phyloP scores from a whole-genome alignment of 2,113 vertebrate genomes.

The Poeciliopsis occidentalis region DNA sequence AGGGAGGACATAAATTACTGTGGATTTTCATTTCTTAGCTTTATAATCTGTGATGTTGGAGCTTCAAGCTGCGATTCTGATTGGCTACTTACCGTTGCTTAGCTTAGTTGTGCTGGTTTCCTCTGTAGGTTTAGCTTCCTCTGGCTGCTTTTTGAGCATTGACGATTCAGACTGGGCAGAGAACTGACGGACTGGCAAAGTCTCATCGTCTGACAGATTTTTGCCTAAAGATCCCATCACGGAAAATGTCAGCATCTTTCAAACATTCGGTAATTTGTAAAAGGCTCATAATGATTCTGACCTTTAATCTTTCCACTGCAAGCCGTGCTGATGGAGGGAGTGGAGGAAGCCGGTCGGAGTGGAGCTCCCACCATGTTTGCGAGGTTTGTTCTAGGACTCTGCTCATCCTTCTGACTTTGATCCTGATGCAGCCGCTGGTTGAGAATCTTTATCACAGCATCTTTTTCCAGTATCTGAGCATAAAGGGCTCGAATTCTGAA shows the following conservation, averaged over 20 bases:
- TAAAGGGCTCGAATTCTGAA: constrained; percentile 91
- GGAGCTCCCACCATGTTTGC: constrained; percentile 57
- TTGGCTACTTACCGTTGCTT: constrained; percentile 64
- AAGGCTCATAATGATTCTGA: constrained; percentile 41
- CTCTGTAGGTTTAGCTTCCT: constrained; percentile 56
- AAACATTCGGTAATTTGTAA: neutral
- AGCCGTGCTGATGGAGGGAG: constrained; percentile 84
- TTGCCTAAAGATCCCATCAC: constrained; percentile 72
- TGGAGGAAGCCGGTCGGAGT: constrained; percentile 87
- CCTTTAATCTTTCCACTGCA: constrained; percentile 62
- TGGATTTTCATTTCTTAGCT: neutral
- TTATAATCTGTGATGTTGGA: constrained; percentile 9
- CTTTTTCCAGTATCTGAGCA: constrained; percentile 96
- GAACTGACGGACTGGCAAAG: constrained; percentile 58
- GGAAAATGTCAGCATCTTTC: constrained; percentile 22
- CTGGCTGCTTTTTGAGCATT: constrained; percentile 69
- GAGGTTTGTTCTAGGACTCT: constrained; percentile 39
- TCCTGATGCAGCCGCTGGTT: constrained; percentile 92
- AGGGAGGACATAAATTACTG: neutral
- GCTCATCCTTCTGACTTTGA: constrained; percentile 78
- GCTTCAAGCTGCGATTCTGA: constrained; percentile 26
- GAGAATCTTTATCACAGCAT: constrained; percentile 94
- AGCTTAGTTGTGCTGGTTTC: constrained; percentile 55
- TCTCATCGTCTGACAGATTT: constrained; percentile 78
- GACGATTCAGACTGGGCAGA: constrained; percentile 70